Conservation (phyloP, 2,888 invertebrate species). For the Leptinotarsa juncta region DNA sequence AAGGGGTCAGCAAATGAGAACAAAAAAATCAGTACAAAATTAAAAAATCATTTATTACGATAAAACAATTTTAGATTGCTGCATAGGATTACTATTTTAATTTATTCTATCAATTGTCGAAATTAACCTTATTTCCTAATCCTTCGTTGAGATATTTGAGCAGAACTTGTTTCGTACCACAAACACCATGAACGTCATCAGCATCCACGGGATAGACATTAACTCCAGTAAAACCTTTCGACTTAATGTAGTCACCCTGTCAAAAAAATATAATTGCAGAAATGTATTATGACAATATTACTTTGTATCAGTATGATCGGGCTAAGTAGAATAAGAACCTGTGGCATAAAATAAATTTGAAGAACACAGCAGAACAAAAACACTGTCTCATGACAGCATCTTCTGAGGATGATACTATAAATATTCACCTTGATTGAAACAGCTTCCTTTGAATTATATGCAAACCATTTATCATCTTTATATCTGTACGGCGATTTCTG, state of each 20-base stretch:
- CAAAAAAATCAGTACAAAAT: no score
- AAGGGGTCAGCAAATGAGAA: no score
- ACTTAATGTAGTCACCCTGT: conserved; percentile 48
- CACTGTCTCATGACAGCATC: no score
- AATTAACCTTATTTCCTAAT: conserved; percentile 22
- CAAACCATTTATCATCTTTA: conserved; percentile 46
- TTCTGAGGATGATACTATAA: no score
- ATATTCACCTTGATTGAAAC: conserved; percentile 39
- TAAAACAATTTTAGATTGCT: neutral
- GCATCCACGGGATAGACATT: conserved; percentile 49
- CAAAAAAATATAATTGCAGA: neutral
- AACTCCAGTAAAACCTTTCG: conserved; percentile 43
- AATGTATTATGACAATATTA: no score
- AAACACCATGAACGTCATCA: conserved; percentile 48
- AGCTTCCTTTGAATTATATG: conserved; percentile 44
- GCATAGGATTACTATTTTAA: neutral
- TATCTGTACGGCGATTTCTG: conserved; percentile 47
- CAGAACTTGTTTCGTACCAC: conserved; percentile 43
- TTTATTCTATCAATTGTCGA: neutral
- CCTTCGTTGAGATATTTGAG: conserved; percentile 37
- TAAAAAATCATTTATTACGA: no score
- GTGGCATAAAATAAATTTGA: no score
- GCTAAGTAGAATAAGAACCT: no score
- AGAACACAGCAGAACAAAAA: no score
- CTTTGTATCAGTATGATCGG: no score